Percentiles rank a stretch among this genome's conserved stretches.
Conservation (phyloP, 2,797 vertebrate species). For the Paramormyrops hopkinsi region DNA sequence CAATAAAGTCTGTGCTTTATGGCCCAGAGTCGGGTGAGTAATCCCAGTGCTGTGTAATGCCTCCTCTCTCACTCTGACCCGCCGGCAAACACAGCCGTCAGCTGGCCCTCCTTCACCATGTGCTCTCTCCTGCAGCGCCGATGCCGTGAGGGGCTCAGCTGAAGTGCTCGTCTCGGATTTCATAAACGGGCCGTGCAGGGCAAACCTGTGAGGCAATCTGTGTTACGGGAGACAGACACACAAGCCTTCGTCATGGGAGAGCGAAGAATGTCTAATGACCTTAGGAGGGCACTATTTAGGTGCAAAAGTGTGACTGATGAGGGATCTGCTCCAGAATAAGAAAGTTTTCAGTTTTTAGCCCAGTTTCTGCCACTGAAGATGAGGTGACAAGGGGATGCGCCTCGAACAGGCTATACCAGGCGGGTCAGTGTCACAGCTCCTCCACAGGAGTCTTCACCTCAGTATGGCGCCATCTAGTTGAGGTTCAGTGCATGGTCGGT, state of each 20-base stretch:
- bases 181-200: neutral
- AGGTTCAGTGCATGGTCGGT: neutral
- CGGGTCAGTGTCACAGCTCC: neutral
- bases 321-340: neutral
- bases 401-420: neutral
- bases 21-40: neutral
- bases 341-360: neutral
- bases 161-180: neutral
- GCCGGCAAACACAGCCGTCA: neutral
- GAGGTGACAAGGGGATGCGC: neutral
- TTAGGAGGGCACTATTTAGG: neutral
- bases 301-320: neutral
- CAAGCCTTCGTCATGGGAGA: neutral
- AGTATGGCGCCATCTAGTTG: neutral
- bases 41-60: neutral
- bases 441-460: neutral
- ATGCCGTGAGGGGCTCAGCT: neutral
- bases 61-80: neutral
- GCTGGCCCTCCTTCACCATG: neutral
- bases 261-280: neutral
- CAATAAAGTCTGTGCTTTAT: slow-evolving; percentile 1
- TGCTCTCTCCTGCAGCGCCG: neutral
- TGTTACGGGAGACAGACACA: neutral
- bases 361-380: neutral
- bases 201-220: neutral